Evolutionary conservation across 2,797 vertebrate species (phyloP), one percentile per base, ranked within the genome.

Genomic region (Ptychadena robeensis): DNA sequence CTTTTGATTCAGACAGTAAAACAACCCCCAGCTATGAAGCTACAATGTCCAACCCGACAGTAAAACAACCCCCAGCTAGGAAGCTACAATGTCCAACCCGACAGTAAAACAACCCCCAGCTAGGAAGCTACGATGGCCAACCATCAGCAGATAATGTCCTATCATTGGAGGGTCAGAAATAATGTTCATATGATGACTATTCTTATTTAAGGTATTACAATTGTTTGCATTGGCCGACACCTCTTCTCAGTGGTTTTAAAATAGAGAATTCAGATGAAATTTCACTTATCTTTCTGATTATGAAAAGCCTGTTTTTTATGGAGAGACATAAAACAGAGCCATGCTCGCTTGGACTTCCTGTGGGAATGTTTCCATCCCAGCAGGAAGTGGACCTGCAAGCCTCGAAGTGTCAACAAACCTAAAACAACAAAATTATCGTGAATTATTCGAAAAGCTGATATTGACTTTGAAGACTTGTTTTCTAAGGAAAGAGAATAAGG

Each of bases 251-350:
- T 4, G 18, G 44, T 7, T 53, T 18, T 8, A 4, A 8, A 53
- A 18, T 9, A 22, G 44, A n/a, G 11, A 28, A 53, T 9, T 61
- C 10, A 28, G 35, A 35, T 61, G 14, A 25, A 11, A 22, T 64
- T 63, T 59, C 18, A 7, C 31, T 68, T 31, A 59, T 18, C 31
- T 59, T 22, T 57, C 2, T 68, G 66, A 67, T 72, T 44, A 53
- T 67, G 44, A 82, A 32, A 3, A 15, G 25, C 73, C 37, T 79
- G 75, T 67, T 83, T 83, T 53, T 79, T 79, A 79, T 83, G 64
- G 70, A 80, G 2, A 18, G 77, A 80, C 76, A 79, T 83, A 80
- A 84, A 84, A 74, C 77, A 80, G 71, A 84, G n/a, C 70, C 40
- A 25, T 48, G 10, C 34, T 38, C 48, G 48, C 82, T 67, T 53